phyloP scores from a whole-genome alignment of 2,888 invertebrate species.

The Sesamia inferens region DNA sequence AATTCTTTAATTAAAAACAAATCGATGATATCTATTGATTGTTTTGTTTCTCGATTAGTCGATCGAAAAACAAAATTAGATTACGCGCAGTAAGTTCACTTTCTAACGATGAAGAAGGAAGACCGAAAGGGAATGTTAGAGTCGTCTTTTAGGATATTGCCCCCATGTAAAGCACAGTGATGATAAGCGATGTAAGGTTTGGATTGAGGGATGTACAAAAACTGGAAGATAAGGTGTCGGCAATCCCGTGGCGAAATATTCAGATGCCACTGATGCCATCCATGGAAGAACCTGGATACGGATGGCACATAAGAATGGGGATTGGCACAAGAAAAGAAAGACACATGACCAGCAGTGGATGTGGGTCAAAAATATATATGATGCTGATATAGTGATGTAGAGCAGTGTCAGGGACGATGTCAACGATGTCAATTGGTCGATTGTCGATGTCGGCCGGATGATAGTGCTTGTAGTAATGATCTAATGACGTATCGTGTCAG shows the following conservation, averaged over 20 bases:
- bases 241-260: background rate
- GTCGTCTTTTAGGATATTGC: background rate
- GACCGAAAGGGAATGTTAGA: background rate
- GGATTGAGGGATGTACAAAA: background rate
- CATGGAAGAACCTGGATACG: background rate
- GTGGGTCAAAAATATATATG: no score
- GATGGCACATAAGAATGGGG: background rate
- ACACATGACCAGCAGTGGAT: background rate
- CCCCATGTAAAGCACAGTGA: background rate
- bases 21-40: constrained; percentile 1
- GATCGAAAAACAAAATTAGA: constrained; percentile 7
- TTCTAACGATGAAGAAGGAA: constrained; percentile 15
- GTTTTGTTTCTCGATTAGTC: no score
- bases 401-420: constrained; percentile 47
- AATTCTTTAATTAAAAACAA: background rate
- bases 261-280: no score
- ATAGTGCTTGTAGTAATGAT: constrained; percentile 66
- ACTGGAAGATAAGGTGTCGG: background rate
- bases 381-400: constrained; percentile 15
- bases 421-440: constrained; percentile 66
- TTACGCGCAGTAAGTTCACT: constrained; percentile 10
- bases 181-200: background rate
- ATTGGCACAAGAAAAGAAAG: no score
- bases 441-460: constrained; percentile 68
- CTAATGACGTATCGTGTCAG: constrained; percentile 57